Evolutionary conservation across 2,113 vertebrate genomes (phyloP).

Genomic region (Emydocephalus ijimae): DNA sequence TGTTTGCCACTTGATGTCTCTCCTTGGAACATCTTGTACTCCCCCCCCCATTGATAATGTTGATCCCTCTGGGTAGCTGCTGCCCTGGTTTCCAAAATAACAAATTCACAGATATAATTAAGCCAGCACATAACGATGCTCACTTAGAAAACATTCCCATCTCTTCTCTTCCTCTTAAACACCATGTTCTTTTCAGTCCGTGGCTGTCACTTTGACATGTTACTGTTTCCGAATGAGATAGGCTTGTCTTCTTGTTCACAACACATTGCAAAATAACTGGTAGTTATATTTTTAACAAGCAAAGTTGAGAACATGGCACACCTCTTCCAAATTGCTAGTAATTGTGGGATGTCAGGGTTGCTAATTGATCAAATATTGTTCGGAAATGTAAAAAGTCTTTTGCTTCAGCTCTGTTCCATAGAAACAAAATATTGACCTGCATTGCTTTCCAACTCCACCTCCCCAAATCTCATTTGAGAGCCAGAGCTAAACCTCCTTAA

Average conservation of each 20-base stretch:
- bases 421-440: background rate
- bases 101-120: conserved; percentile 6
- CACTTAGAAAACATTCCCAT: conserved; percentile 1
- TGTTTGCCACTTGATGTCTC: background rate
- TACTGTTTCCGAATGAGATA: background rate
- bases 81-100: conserved; percentile 28
- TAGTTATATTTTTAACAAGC: conserved; percentile 25
- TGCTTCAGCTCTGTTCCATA: background rate
- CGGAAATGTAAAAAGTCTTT: background rate
- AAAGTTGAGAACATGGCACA: conserved; percentile 11
- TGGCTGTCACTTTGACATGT: conserved; percentile 20
- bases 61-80: background rate
- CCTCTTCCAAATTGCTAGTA: background rate
- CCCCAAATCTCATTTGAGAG: background rate
- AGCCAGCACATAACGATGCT: background rate
- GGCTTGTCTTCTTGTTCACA: conserved; percentile 14
- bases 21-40: background rate
- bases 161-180: background rate
- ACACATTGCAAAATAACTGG: conserved; percentile 10
- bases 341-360: conserved; percentile 5
- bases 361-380: conserved; percentile 6
- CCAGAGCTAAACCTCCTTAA: background rate
- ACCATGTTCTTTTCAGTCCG: background rate
- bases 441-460: background rate
- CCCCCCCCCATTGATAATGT: background rate